Evolutionary conservation across 2,888 invertebrate genomes (phyloP).

Genomic region (Philopedon plagiatum): DNA sequence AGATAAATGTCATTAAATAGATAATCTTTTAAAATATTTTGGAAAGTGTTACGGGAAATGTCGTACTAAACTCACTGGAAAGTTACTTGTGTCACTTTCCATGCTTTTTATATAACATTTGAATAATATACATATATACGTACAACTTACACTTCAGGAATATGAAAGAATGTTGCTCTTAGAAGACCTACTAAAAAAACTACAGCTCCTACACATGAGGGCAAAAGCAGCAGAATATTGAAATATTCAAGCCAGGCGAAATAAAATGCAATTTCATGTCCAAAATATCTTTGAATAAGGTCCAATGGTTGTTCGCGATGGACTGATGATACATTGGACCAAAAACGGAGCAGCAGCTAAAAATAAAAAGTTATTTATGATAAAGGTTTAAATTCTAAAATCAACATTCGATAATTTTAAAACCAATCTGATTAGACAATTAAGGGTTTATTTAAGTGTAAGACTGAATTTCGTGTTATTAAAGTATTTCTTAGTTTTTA

Average conservation of each 20-base stretch:
- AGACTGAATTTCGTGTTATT: no score
- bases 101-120: no score
- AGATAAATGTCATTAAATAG: no score
- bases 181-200: conserved; percentile 10
- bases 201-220: conserved; percentile 67
- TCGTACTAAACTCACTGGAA: no score
- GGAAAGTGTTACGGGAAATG: no score
- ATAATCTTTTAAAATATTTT: no score
- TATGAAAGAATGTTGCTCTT: neutral
- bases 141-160: neutral
- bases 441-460: no score
- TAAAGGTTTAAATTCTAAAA: no score
- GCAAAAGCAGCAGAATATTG: conserved; percentile 69
- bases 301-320: conserved; percentile 75
- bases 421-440: no score
- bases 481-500: no score
- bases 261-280: conserved; percentile 72
- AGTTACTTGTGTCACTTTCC: no score
- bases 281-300: conserved; percentile 72
- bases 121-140: neutral
- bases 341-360: conserved; percentile 55
- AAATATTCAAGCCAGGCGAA: conserved; percentile 74
- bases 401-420: no score
- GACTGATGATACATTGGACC: conserved; percentile 51
- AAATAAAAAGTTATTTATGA: conserved; percentile 16